These are phyloP conservation scores for Cynaeus angustus DNA, from an alignment of 2,888 invertebrate genomes.

Conservation along the genomic window DNA sequence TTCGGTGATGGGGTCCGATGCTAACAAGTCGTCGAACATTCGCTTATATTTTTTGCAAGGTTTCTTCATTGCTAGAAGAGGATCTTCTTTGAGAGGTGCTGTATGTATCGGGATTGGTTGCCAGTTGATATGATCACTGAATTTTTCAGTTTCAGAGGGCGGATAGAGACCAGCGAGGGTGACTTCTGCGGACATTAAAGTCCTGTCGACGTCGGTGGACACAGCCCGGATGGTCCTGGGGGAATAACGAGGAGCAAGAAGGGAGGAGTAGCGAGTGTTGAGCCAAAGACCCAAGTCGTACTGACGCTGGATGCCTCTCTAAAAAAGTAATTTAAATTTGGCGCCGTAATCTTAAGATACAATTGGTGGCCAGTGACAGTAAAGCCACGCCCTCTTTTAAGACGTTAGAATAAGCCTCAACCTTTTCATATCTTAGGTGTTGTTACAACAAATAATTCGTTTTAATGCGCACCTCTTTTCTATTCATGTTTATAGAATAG, in stretches of 20 bases:
- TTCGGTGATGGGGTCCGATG: constrained; percentile 56
- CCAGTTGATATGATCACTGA: constrained; percentile 78
- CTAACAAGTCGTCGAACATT: constrained; percentile 69
- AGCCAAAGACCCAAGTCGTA: constrained; percentile 50
- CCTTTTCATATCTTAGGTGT: neutral
- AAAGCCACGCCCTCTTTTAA: too few relatives aligned
- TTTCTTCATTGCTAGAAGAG: constrained; percentile 70
- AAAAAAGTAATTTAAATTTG: constrained; percentile 6
- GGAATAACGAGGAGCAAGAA: constrained; percentile 74
- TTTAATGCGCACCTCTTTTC: too few relatives aligned
- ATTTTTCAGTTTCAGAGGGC: constrained; percentile 74
- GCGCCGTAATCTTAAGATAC: too few relatives aligned
- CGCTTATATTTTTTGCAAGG: constrained; percentile 79
- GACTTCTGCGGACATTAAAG: constrained; percentile 88
- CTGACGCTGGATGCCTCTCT: constrained; percentile 48
- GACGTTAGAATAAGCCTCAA: too few relatives aligned
- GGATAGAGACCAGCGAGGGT: constrained; percentile 86
- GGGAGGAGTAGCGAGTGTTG: constrained; percentile 79
- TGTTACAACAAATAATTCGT: too few relatives aligned
- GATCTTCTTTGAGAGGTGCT: constrained; percentile 71
- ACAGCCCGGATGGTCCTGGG: constrained; percentile 75
- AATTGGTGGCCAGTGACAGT: too few relatives aligned
- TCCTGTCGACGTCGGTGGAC: constrained; percentile 90
- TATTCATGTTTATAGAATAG: neutral
- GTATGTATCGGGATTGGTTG: constrained; percentile 86